Percentiles rank a stretch among this genome's conserved stretches.
Conservation (phyloP, 2,888 invertebrate genomes). For the Creontiades dilutus region DNA sequence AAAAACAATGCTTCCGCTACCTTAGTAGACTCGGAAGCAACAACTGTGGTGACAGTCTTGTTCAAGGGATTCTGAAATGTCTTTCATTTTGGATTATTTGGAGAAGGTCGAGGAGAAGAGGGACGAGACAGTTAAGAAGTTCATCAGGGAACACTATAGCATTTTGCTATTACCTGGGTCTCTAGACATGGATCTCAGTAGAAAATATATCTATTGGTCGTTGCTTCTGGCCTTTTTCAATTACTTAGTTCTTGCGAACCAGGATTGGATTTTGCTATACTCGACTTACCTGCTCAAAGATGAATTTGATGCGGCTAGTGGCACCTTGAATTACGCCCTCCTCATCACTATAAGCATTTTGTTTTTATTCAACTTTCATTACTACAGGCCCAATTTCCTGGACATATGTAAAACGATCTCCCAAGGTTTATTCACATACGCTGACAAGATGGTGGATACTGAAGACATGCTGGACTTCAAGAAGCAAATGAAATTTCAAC, state of each 20-base stretch:
- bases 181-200: constrained; percentile 16
- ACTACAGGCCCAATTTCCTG: background rate
- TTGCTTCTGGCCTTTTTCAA: background rate
- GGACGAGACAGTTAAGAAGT: background rate
- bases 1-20: too few relatives aligned
- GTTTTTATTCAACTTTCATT: constrained; percentile 41
- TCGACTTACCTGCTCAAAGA: constrained; percentile 22
- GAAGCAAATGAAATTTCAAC: constrained; percentile 42
- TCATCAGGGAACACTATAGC: constrained; percentile 31
- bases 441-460: background rate
- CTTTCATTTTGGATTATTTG: background rate
- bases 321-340: constrained; percentile 17
- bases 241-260: background rate
- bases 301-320: constrained; percentile 45
- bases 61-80: background rate
- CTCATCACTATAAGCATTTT: constrained; percentile 10
- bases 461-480: constrained; percentile 22
- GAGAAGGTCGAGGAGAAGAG: constrained; percentile 10
- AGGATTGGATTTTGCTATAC: background rate
- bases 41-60: too few relatives aligned
- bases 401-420: background rate
- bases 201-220: constrained; percentile 8
- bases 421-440: constrained; percentile 13
- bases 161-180: background rate
- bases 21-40: too few relatives aligned